Conservation (phyloP, 2,888 invertebrate species). For the Melanchra persicariae region DNA sequence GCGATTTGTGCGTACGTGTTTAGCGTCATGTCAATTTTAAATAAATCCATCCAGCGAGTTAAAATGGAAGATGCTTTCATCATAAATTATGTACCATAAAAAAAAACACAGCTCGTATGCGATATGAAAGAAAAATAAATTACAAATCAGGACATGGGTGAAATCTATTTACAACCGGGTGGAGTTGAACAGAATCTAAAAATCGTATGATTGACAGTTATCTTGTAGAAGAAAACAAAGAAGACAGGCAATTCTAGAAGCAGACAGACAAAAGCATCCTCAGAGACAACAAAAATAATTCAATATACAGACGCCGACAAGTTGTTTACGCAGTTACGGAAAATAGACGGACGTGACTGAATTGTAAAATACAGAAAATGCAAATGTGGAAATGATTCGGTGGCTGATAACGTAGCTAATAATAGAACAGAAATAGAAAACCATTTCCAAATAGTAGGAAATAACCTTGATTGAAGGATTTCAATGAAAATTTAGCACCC, state of each 20-base stretch:
- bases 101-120: background rate
- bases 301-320: background rate
- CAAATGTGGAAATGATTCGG: constrained; percentile 40
- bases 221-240: background rate
- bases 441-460: constrained; percentile 55
- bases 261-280: background rate
- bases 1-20: constrained; percentile 34
- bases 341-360: constrained; percentile 32
- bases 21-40: constrained; percentile 22
- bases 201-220: background rate
- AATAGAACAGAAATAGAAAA: constrained; percentile 52
- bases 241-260: background rate
- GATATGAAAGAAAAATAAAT: background rate
- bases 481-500: constrained; percentile 55
- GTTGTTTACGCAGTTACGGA: constrained; percentile 11
- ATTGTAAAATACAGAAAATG: constrained; percentile 42
- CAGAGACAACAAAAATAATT: background rate
- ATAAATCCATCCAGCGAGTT: background rate
- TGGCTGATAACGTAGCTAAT: constrained; percentile 50
- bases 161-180: background rate
- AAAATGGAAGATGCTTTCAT: constrained; percentile 1
- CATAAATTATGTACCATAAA: background rate
- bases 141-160: background rate
- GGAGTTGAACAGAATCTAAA: background rate
- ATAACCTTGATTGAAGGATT: constrained; percentile 45